A percentile compares a stretch with the other conserved stretches of the same genome.
Conservation (phyloP, 1,140 invertebrate genomes). For the Rhynchophorus ferrugineus region DNA sequence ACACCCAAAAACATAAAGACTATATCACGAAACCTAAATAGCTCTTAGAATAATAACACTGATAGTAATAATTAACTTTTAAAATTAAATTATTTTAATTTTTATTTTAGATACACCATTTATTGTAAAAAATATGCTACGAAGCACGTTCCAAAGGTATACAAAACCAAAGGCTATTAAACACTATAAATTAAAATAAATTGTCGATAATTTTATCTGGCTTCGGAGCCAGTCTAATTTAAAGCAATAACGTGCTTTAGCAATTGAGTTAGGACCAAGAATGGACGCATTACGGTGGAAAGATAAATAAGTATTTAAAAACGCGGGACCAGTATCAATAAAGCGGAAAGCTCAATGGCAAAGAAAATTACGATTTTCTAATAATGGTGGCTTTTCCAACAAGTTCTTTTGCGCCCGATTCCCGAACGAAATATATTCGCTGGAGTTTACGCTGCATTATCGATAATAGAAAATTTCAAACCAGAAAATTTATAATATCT, state of each 20-base stretch:
- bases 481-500: slow-evolving; percentile 12
- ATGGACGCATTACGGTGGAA: slow-evolving; percentile 11
- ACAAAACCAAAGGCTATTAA: no score
- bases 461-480: slow-evolving; percentile 19
- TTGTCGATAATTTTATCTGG: no score
- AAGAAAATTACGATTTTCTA: slow-evolving; percentile 23
- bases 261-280: background rate
- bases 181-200: no score
- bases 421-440: slow-evolving; percentile 16
- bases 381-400: slow-evolving; percentile 24
- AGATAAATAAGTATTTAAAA: slow-evolving; percentile 22
- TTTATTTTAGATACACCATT: no score
- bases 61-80: no score
- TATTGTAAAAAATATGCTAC: no score
- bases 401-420: slow-evolving; percentile 11
- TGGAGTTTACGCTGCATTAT: slow-evolving; percentile 16
- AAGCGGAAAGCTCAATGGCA: slow-evolving; percentile 20
- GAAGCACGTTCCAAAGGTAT: no score
- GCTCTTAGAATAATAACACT: no score
- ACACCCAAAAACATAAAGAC: no score
- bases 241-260: background rate
- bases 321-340: slow-evolving; percentile 12
- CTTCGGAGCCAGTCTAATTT: no score
- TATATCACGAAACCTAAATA: no score
- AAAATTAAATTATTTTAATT: no score